Base-by-base conservation (phyloP, 2,113 vertebrate species). In the Merops nubicus region DNA sequence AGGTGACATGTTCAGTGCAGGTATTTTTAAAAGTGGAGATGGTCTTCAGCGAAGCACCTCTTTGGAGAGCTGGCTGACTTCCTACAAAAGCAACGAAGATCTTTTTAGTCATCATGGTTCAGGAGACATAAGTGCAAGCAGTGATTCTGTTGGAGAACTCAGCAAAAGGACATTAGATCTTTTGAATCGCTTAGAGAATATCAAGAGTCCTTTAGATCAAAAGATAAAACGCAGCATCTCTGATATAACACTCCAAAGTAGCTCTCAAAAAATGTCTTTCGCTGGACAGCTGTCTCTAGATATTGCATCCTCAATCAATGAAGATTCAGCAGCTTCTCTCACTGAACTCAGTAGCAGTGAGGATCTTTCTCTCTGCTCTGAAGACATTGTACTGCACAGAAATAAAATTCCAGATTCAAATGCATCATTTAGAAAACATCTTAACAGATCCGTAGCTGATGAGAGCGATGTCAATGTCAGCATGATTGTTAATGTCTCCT, bases 401-500 rank as follows among this genome's bases (percentile, higher is more conserved):
- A 99, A 98, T 81, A 98, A 98, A 92, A 93, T 98, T 60, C 98
- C 98, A 5, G 98, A 98, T 70, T 98, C 98, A 31, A 99, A 99
- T 87, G 98, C 98, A 34, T 98, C 98, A 54, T 98, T 98, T 82
- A 97, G 98, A 92, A 99, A 98, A 94, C 98, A 97, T 60, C 98
- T 98, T 97, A 98, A 98, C 88, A 98, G 96, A 64, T 98, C 98
- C 4, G 96, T 98, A 75, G 97, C 97, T 74, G 99, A 99, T 83
- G 99, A 99, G 80, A 98, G 98, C 0, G 99, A 99, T 18, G 99
- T 98, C 45, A 99, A 99, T 80, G 93, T 99, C 96, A 99, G 99
- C 97, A 99, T 99, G 98, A 99, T 99, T 81, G 99, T 99, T 63
- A 99, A 99, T 33, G 99, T 99, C 70, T 99, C 99, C 28, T 99